A percentile compares a stretch with the other conserved stretches of the same genome.
These are phyloP conservation scores for Nycteola revayana DNA, from an alignment of 2,888 invertebrate species.

Conservation along the genomic window DNA sequence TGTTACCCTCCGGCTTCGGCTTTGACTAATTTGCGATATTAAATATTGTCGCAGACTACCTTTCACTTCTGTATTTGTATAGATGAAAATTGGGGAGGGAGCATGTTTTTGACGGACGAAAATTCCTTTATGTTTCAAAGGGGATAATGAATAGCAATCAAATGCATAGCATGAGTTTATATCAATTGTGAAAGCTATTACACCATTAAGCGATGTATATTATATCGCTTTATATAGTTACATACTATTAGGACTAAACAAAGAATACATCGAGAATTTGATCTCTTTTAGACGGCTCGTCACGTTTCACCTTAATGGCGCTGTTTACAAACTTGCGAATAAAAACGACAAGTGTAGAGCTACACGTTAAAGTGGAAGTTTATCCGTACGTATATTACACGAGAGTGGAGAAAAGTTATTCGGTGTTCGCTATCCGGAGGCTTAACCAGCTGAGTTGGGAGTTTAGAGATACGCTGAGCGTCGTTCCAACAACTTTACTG, in stretches of 20 bases:
- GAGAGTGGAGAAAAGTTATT: constrained; percentile 39
- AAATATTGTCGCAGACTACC: constrained; percentile 29
- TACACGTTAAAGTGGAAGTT: constrained; percentile 26
- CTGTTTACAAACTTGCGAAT: constrained; percentile 34
- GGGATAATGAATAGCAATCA: constrained; percentile 1
- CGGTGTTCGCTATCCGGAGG: constrained; percentile 28
- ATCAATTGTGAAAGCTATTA: no score
- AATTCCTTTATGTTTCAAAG: constrained; percentile 10
- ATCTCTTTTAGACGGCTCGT: constrained; percentile 20
- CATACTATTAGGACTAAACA: constrained; percentile 5
- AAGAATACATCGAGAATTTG: constrained; percentile 16
- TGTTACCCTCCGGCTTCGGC: constrained; percentile 37
- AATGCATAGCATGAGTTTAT: no score
- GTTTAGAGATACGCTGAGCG: constrained; percentile 34
- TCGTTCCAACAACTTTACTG: constrained; percentile 38
- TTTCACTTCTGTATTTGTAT: constrained; percentile 22
- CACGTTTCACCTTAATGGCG: constrained; percentile 27
- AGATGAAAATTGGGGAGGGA: constrained; percentile 7
- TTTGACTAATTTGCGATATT: constrained; percentile 47
- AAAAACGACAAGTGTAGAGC: constrained; percentile 31
- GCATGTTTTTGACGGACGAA: constrained; percentile 4
- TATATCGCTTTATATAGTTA: no score
- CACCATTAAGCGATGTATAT: constrained; percentile 11
- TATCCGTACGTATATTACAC: constrained; percentile 31
- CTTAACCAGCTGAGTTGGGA: constrained; percentile 37